phyloP scores from a whole-genome alignment of 1,140 invertebrate genomes.

The Adoxophyes honmai region DNA sequence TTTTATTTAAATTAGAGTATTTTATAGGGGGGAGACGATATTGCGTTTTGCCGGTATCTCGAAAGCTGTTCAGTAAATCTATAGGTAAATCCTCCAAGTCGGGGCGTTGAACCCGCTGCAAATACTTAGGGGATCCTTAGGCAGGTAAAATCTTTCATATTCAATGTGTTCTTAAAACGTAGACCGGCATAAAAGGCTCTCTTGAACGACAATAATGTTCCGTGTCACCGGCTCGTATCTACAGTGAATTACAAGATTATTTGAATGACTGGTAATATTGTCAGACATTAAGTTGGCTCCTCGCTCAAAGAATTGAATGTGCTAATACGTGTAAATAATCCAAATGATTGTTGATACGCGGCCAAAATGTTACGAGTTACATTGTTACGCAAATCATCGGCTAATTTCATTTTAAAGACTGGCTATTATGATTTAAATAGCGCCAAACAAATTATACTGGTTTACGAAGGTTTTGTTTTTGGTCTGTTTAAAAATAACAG shows the following conservation, averaged over 20 bases:
- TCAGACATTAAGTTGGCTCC: constrained; percentile 23
- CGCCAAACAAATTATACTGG: constrained; percentile 20
- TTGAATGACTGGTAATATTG: neutral
- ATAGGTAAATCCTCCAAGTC: constrained; percentile 42
- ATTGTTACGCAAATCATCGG: constrained; percentile 34
- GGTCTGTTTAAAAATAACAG: constrained; percentile 8
- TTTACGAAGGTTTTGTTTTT: constrained; percentile 23
- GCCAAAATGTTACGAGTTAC: constrained; percentile 46
- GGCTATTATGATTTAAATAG: constrained; percentile 15
- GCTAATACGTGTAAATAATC: constrained; percentile 47
- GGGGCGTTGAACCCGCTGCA: constrained; percentile 45
- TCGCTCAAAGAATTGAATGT: constrained; percentile 34
- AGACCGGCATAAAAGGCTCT: constrained; percentile 25
- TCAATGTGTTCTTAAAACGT: constrained; percentile 26
- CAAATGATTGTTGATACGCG: constrained; percentile 48
- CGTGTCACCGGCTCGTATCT: neutral
- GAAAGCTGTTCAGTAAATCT: constrained; percentile 52
- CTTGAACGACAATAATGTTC: constrained; percentile 16
- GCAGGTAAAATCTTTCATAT: constrained; percentile 35
- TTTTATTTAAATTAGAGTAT: constrained; percentile 77
- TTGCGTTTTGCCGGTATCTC: constrained; percentile 71
- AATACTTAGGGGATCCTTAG: constrained; percentile 35
- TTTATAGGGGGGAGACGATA: constrained; percentile 74
- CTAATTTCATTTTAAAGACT: neutral
- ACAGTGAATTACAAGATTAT: neutral